Percentiles rank a stretch among this genome's conserved stretches.
phyloP scores from a whole-genome alignment of 2,888 invertebrate genomes.

The Rhaphigaster nebulosa region DNA sequence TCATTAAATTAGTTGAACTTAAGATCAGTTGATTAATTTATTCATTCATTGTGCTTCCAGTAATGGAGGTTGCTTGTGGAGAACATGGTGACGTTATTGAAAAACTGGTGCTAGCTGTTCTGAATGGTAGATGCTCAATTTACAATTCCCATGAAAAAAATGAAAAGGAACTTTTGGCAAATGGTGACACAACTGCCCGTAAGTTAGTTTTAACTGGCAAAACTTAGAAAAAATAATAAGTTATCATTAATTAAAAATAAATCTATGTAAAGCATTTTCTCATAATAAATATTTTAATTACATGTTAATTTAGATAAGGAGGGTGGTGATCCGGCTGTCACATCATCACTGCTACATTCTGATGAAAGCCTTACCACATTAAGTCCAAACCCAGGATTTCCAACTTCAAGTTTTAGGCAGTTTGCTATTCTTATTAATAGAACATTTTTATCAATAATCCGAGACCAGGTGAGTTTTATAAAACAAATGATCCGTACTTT shows the following conservation, averaged over 20 bases:
- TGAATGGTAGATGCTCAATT: slow-evolving; percentile 79
- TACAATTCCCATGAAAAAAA: slow-evolving; percentile 63
- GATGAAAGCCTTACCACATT: slow-evolving; percentile 77
- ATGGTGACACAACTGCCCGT: slow-evolving; percentile 62
- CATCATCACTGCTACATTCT: slow-evolving; percentile 79
- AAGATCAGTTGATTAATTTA: background rate
- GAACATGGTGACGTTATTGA: slow-evolving; percentile 93
- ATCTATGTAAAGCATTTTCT: background rate
- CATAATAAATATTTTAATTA: background rate
- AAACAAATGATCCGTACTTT: background rate
- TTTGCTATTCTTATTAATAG: slow-evolving; percentile 90
- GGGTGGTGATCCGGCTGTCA: slow-evolving; percentile 74
- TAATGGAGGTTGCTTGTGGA: slow-evolving; percentile 95
- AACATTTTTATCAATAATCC: slow-evolving; percentile 84
- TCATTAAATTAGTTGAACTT: too few species aligned
- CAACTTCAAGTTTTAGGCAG: slow-evolving; percentile 85
- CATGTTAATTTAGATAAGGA: slow-evolving; percentile 68
- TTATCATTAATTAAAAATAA: background rate
- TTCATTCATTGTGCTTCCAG: slow-evolving; percentile 71
- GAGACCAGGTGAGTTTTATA: slow-evolving; percentile 72
- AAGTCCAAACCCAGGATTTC: slow-evolving; percentile 74
- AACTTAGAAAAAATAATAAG: background rate
- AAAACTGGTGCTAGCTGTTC: slow-evolving; percentile 86
- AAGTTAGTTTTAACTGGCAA: slow-evolving; percentile 47
- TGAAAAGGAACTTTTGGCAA: slow-evolving; percentile 62